A percentile compares a stretch with the other conserved stretches of the same genome.
phyloP scores from a whole-genome alignment of 30 jellyfish, hydroid and myxozoan genomes.

The Rhopilema esculentum region DNA sequence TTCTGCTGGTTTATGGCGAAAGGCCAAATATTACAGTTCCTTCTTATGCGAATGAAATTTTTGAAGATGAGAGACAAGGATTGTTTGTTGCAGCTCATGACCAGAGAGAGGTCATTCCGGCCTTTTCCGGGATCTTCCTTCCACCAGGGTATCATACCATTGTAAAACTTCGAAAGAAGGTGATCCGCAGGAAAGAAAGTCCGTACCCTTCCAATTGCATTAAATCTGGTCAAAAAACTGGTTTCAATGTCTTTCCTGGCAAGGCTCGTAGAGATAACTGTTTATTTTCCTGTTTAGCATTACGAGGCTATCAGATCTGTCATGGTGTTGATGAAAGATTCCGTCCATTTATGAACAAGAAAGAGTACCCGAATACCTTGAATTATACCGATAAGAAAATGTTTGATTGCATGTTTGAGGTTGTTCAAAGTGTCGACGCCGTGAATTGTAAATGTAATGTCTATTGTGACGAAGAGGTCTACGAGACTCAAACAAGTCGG shows the following conservation, averaged over 20 bases:
- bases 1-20: constrained; percentile 31
- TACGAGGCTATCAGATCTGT: background rate
- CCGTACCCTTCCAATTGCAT: constrained; percentile 54
- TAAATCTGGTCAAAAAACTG: background rate
- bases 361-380: background rate
- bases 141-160: constrained; percentile 61
- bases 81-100: constrained; percentile 29
- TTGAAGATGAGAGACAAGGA: constrained; percentile 40
- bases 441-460: constrained; percentile 36
- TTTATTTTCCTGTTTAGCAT: background rate
- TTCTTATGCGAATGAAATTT: no score
- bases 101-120: background rate
- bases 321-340: background rate
- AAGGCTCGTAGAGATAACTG: background rate
- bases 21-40: background rate
- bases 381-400: background rate
- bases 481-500: constrained; percentile 27
- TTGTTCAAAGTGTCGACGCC: background rate
- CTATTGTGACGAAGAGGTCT: constrained; percentile 42
- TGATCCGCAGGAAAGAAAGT: constrained; percentile 5
- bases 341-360: constrained; percentile 8
- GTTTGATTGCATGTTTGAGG: background rate
- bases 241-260: background rate
- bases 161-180: background rate
- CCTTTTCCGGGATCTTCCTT: constrained; percentile 7